Conservation (phyloP, 2,888 invertebrate species). For the Idaea straminata region DNA sequence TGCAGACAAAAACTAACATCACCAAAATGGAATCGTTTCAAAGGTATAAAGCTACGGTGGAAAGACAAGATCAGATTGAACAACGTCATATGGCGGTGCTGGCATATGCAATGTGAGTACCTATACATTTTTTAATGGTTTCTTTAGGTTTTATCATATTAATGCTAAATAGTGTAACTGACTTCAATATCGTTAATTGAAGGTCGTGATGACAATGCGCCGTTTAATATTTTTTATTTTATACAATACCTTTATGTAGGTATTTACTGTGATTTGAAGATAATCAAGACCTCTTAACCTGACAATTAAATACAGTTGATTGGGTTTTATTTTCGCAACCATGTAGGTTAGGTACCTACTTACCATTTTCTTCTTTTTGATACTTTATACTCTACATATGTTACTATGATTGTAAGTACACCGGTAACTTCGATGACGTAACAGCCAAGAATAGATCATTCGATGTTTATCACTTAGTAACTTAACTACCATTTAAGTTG, state of each 20-base stretch:
- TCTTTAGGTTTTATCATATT: neutral
- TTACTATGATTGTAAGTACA: neutral
- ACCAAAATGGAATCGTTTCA: conserved; percentile 99
- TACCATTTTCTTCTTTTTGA: neutral
- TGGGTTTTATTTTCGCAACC: neutral
- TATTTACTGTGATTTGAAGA: conserved; percentile 8
- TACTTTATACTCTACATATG: neutral
- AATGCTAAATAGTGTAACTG: neutral
- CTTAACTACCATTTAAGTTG: neutral
- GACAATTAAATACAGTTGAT: conserved; percentile 10
- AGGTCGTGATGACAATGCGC: neutral
- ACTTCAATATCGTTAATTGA: neutral
- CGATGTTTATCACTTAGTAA: neutral
- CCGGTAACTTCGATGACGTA: neutral
- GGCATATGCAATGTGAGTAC: conserved; percentile 99
- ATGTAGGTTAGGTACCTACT: neutral
- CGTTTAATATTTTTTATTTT: neutral
- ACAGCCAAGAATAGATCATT: neutral
- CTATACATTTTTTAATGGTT: conserved; percentile 8
- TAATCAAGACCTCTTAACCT: conserved; percentile 23
- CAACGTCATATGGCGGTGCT: conserved; percentile 99
- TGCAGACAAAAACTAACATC: conserved; percentile 98
- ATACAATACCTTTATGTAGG: conserved; percentile 6
- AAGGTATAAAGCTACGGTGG: conserved; percentile 97
- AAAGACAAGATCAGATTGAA: conserved; percentile 99